A percentile compares a stretch with the other conserved stretches of the same genome.
phyloP scores from a whole-genome alignment of 2,797 vertebrate genomes.

The Megalops cyprinoides region DNA sequence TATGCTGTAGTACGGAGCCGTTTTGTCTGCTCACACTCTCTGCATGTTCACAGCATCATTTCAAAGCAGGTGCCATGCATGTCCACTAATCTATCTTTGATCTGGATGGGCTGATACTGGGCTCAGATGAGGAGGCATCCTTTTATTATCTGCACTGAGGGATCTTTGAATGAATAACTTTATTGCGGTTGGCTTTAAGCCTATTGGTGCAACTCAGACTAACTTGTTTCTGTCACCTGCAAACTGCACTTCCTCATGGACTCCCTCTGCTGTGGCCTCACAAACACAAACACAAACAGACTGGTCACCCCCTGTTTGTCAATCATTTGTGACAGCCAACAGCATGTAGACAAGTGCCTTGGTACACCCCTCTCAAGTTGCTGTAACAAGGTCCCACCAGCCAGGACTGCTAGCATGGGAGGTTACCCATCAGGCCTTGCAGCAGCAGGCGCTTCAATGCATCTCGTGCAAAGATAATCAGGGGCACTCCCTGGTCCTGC shows the following conservation, averaged over 20 bases:
- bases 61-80: neutral
- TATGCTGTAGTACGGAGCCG: neutral
- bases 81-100: neutral
- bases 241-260: neutral
- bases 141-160: neutral
- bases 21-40: neutral
- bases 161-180: neutral
- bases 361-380: neutral
- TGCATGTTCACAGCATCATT: neutral
- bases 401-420: neutral
- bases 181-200: neutral
- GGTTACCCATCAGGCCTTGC: slow-evolving; percentile 10
- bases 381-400: neutral
- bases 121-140: neutral
- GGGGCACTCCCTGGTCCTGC: neutral
- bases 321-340: neutral
- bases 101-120: neutral
- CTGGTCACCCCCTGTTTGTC: neutral
- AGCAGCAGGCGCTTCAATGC: neutral
- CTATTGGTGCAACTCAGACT: neutral
- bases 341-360: neutral
- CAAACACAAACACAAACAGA: neutral
- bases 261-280: neutral
- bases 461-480: slow-evolving; percentile 16
- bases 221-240: no score